Conservation (phyloP, 2,113 vertebrate species). For the Triplophysa rosa region DNA sequence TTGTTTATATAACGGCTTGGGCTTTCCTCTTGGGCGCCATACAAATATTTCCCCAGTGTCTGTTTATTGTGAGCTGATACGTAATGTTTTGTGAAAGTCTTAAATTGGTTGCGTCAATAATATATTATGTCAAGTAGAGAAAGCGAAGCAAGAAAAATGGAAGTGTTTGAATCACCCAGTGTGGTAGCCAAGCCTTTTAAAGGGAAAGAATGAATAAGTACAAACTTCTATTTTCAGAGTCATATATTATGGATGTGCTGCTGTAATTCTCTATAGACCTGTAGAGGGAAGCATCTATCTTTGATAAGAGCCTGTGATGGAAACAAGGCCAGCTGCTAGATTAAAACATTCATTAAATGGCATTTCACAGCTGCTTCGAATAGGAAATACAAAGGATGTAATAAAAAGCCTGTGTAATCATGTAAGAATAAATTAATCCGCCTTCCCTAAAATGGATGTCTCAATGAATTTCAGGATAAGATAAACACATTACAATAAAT, state of each 20-base stretch:
- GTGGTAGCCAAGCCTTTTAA: slow-evolving; percentile 46
- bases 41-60: not conserved
- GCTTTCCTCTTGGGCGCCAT: not conserved
- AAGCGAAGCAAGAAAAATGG: slow-evolving; percentile 36
- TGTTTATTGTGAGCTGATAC: not conserved
- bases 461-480: not conserved
- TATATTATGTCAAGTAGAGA: slow-evolving; percentile 41
- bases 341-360: slow-evolving; percentile 78
- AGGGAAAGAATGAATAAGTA: slow-evolving; percentile 71
- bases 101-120: not conserved
- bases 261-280: slow-evolving; percentile 67
- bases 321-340: slow-evolving; percentile 72
- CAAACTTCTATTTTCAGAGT: slow-evolving; percentile 75
- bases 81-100: not conserved
- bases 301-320: slow-evolving; percentile 73
- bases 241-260: slow-evolving; percentile 76
- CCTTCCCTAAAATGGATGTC: not conserved
- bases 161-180: slow-evolving; percentile 56
- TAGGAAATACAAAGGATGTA: slow-evolving; percentile 19
- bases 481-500: not conserved
- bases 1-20: not conserved
- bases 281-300: slow-evolving; percentile 68
- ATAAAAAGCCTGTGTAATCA: slow-evolving; percentile 31
- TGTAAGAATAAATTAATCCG: not conserved
- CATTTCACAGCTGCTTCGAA: slow-evolving; percentile 49